phyloP scores from a whole-genome alignment of 53 echinoderm and acorn worm species.

The Actinopyga echinites region DNA sequence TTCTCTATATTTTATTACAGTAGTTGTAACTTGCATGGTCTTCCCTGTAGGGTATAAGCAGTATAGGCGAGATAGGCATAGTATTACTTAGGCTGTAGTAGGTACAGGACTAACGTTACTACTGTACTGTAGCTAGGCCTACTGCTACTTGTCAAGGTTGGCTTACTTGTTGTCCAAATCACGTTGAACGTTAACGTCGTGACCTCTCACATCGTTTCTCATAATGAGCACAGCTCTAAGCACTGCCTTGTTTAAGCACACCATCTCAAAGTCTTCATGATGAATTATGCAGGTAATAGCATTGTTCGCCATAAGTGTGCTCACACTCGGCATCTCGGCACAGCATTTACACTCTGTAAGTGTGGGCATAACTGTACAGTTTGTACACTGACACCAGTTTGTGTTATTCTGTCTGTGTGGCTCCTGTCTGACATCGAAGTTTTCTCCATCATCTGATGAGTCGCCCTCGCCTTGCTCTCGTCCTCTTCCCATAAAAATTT shows the following conservation, averaged over 20 bases:
- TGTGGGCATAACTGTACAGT: slow-evolving; percentile 10
- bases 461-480: background rate
- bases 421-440: background rate
- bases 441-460: background rate
- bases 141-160: too few relatives aligned
- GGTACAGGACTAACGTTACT: too few relatives aligned
- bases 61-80: too few relatives aligned
- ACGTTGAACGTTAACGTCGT: background rate
- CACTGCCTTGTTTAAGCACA: too few relatives aligned
- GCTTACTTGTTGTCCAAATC: too few relatives aligned
- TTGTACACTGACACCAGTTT: too few relatives aligned
- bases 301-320: background rate
- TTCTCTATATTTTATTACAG: too few relatives aligned
- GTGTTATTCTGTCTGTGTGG: background rate
- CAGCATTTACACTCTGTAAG: background rate
- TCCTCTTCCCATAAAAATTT: background rate
- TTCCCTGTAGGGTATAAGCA: too few relatives aligned
- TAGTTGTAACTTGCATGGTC: too few relatives aligned
- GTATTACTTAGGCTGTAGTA: too few relatives aligned
- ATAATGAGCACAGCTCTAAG: background rate
- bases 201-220: background rate
- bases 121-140: too few relatives aligned
- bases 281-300: background rate
- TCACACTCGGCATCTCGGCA: background rate
- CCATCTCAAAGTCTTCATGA: background rate